These are phyloP conservation scores for Periophthalmus magnuspinnatus DNA, from an alignment of 2,797 vertebrate species.

Conservation along the genomic window DNA sequence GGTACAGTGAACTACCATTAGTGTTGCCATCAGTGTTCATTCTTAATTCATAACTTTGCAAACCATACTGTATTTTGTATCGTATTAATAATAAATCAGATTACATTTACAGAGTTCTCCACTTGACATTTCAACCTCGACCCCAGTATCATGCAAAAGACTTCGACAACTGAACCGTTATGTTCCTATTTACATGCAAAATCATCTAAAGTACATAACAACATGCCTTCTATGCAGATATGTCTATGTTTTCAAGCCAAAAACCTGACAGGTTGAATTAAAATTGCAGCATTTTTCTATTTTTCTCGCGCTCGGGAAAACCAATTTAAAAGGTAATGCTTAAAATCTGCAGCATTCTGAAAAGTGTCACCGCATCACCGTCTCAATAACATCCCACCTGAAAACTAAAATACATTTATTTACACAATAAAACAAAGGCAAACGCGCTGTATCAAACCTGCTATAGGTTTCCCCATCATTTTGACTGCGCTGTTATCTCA, in stretches of 20 bases:
- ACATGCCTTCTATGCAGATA: constrained; percentile 14
- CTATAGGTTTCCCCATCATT: background rate
- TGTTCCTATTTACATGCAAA: constrained; percentile 22
- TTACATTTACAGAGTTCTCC: background rate
- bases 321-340: constrained; percentile 19
- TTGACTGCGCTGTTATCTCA: background rate
- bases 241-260: constrained; percentile 10
- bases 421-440: background rate
- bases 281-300: constrained; percentile 8
- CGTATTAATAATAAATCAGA: constrained; percentile 1
- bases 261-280: constrained; percentile 5
- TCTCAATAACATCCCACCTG: too few species aligned
- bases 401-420: constrained; percentile 1
- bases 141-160: background rate
- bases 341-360: constrained; percentile 16
- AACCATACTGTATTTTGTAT: constrained; percentile 1
- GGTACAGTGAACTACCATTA: background rate
- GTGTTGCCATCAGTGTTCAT: background rate
- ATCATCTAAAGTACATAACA: constrained; percentile 28
- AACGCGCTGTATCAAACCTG: background rate
- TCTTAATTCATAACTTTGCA: background rate
- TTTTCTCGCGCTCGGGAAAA: constrained; percentile 1
- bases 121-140: too few species aligned
- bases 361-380: background rate
- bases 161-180: constrained; percentile 1